phyloP scores from a whole-genome alignment of 2,797 vertebrate species.

The Cirrhinus mrigala region DNA sequence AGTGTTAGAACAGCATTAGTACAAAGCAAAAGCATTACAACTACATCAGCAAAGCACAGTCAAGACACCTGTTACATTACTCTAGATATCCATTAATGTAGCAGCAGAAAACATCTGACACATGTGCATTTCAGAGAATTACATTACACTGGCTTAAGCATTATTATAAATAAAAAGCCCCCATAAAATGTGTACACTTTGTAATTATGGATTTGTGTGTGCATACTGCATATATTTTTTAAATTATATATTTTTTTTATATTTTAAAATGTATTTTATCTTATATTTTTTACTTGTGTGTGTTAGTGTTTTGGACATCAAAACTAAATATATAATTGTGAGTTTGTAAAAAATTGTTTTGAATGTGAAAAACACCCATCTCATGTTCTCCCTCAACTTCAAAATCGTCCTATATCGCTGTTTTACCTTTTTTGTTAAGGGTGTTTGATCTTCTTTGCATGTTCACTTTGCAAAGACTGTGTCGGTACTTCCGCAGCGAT shows the following conservation, averaged over 20 bases:
- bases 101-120: slow-evolving; percentile 34
- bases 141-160: not conserved
- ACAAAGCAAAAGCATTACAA: slow-evolving; percentile 57
- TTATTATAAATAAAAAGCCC: not conserved
- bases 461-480: too few species aligned
- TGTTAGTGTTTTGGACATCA: not conserved
- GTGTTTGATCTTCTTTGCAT: too few species aligned
- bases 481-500: too few species aligned
- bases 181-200: not conserved
- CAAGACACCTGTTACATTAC: slow-evolving; percentile 23
- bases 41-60: slow-evolving; percentile 53
- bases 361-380: too few species aligned
- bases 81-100: slow-evolving; percentile 27
- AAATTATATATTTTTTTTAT: not conserved
- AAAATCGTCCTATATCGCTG: too few species aligned
- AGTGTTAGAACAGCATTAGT: slow-evolving; percentile 57
- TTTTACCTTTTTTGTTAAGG: too few species aligned
- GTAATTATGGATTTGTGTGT: not conserved
- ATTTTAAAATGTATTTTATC: not conserved
- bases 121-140: slow-evolving; percentile 23
- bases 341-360: too few species aligned
- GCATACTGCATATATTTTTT: not conserved
- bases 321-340: not conserved
- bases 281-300: not conserved
- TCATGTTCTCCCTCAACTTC: too few species aligned